phyloP scores from a whole-genome alignment of 2,888 invertebrate species.

The Microplitis deprimator region DNA sequence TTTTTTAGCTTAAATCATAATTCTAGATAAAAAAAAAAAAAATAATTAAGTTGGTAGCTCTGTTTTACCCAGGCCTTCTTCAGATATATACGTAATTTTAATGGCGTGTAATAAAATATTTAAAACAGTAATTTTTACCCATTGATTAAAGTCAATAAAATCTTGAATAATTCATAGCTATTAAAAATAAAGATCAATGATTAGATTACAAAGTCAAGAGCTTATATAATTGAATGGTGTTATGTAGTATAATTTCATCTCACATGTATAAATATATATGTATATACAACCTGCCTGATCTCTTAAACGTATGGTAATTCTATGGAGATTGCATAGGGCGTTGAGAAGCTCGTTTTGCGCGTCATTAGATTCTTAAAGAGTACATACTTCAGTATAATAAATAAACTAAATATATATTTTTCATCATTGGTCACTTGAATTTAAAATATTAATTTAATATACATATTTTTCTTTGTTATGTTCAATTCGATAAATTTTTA shows the following conservation, averaged over 20 bases:
- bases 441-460: neutral
- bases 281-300: conserved; percentile 38
- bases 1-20: too few relatives aligned
- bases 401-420: conserved; percentile 10
- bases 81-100: too few relatives aligned
- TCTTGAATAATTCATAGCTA: neutral
- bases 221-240: conserved; percentile 19
- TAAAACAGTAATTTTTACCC: neutral
- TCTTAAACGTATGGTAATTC: conserved; percentile 70
- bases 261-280: neutral
- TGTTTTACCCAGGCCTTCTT: too few relatives aligned
- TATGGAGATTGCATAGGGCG: conserved; percentile 69
- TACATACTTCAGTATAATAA: conserved; percentile 6
- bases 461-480: too few relatives aligned
- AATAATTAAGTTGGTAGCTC: too few relatives aligned
- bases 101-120: neutral
- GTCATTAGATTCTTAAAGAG: conserved; percentile 62
- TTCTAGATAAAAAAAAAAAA: too few relatives aligned
- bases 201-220: neutral
- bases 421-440: neutral
- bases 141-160: neutral
- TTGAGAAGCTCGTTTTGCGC: conserved; percentile 65
- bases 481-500: neutral
- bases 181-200: neutral
- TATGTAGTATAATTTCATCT: conserved; percentile 18